Conservation (phyloP, 2,888 invertebrate species). For the Spatulosminthurus flaviceps region DNA sequence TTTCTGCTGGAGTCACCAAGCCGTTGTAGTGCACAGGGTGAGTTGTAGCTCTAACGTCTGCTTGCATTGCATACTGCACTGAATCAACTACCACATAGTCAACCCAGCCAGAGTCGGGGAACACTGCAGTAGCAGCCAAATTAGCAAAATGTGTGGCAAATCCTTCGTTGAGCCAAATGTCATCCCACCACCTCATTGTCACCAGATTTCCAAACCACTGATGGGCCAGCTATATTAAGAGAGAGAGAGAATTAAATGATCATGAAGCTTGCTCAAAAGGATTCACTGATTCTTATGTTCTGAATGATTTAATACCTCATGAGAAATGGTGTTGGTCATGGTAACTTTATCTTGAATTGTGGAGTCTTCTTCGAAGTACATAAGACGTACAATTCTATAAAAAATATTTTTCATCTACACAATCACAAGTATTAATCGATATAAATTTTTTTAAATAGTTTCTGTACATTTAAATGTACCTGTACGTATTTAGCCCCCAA, state of each 20-base stretch:
- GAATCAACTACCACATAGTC: conserved; percentile 53
- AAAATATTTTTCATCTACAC: conserved; percentile 11
- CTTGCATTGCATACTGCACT: conserved; percentile 53
- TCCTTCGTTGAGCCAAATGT: conserved; percentile 50
- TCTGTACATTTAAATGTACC: conserved; percentile 32
- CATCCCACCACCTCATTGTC: conserved; percentile 59
- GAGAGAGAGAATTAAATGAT: no score
- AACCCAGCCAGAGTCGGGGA: conserved; percentile 15
- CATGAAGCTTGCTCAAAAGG: no score
- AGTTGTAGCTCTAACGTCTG: conserved; percentile 51
- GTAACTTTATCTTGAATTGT: conserved; percentile 51
- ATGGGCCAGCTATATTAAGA: conserved; percentile 35
- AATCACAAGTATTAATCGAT: neutral
- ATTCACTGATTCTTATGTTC: no score
- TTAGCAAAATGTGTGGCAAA: conserved; percentile 59
- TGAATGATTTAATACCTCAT: conserved; percentile 51
- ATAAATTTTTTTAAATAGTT: no score
- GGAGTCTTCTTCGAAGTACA: conserved; percentile 49
- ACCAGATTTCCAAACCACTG: conserved; percentile 58
- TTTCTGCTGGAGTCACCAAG: conserved; percentile 69
- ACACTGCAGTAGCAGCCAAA: conserved; percentile 1
- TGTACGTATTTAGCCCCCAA: conserved; percentile 59
- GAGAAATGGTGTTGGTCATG: conserved; percentile 54
- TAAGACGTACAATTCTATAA: conserved; percentile 42
- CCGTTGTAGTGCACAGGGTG: conserved; percentile 50